These are phyloP conservation scores for Diachrysia chrysitis DNA, from an alignment of 2,888 invertebrate genomes.

Conservation along the genomic window DNA sequence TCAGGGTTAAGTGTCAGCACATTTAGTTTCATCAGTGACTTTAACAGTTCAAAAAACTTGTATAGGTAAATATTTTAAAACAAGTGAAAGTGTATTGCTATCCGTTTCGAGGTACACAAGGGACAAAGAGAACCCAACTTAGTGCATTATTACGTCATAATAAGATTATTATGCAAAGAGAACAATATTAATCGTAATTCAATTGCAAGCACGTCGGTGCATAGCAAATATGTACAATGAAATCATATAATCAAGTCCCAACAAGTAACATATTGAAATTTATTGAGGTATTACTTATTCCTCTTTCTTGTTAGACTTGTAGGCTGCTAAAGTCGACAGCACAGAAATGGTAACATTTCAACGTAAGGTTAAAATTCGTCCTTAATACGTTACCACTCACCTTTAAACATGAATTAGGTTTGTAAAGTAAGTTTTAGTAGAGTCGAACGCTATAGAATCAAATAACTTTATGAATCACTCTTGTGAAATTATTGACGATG, in stretches of 20 bases:
- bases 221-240: conserved; percentile 4
- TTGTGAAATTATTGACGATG: no score
- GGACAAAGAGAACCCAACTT: background rate
- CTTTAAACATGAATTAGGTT: no score
- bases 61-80: background rate
- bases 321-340: background rate
- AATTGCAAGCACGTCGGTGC: conserved; percentile 32
- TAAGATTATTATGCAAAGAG: conserved; percentile 4
- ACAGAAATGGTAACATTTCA: background rate
- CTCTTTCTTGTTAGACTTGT: background rate
- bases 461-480: no score
- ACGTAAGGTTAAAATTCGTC: no score
- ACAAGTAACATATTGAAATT: background rate
- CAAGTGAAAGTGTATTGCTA: background rate
- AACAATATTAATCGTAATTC: conserved; percentile 21
- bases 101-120: background rate
- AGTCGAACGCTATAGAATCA: no score
- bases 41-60: background rate
- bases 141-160: background rate
- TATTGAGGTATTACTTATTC: background rate
- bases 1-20: background rate
- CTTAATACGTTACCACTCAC: no score
- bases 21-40: background rate
- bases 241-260: conserved; percentile 1
- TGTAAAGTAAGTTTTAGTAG: no score